Percentiles rank a stretch among this genome's conserved stretches.
phyloP scores from a whole-genome alignment of 2,888 invertebrate genomes.

The Aphidius colemani region DNA sequence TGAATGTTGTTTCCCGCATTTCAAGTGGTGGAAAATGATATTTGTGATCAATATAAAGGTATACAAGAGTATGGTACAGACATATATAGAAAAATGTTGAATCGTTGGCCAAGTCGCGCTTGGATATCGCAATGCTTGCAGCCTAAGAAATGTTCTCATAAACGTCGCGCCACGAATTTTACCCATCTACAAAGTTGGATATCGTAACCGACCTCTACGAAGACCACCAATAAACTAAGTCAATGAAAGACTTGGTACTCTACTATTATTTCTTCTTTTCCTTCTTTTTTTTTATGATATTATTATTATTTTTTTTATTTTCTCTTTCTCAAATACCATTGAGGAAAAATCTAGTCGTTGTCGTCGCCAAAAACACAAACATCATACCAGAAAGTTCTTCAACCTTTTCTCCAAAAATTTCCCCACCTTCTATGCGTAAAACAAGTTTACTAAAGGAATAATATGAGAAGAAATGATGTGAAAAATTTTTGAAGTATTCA shows the following conservation, averaged over 20 bases:
- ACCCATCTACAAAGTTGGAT: conserved; percentile 33
- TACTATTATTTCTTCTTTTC: conserved; percentile 31
- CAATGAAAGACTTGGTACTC: conserved; percentile 32
- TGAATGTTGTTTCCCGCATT: neutral
- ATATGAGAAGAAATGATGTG: too few relatives aligned
- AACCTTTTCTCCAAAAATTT: conserved; percentile 14
- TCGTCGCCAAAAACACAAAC: conserved; percentile 28
- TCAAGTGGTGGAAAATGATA: conserved; percentile 22
- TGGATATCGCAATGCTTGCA: conserved; percentile 12
- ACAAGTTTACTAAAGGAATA: too few relatives aligned
- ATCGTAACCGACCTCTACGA: conserved; percentile 31
- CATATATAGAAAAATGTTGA: too few relatives aligned
- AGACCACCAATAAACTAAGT: conserved; percentile 32
- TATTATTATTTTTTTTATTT: too few relatives aligned
- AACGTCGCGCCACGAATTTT: conserved; percentile 47
- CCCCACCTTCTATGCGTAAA: too few relatives aligned
- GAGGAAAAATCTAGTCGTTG: neutral
- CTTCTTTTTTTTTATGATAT: too few relatives aligned
- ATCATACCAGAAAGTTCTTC: conserved; percentile 22
- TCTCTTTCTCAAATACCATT: too few relatives aligned
- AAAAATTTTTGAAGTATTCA: too few relatives aligned
- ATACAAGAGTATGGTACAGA: conserved; percentile 15
- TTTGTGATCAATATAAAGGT: conserved; percentile 36
- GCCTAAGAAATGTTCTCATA: conserved; percentile 47
- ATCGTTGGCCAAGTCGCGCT: conserved; percentile 26